Percentiles rank a stretch among this genome's conserved stretches.
phyloP scores from a whole-genome alignment of 2,888 invertebrate species.

The Physocephala rufipes region DNA sequence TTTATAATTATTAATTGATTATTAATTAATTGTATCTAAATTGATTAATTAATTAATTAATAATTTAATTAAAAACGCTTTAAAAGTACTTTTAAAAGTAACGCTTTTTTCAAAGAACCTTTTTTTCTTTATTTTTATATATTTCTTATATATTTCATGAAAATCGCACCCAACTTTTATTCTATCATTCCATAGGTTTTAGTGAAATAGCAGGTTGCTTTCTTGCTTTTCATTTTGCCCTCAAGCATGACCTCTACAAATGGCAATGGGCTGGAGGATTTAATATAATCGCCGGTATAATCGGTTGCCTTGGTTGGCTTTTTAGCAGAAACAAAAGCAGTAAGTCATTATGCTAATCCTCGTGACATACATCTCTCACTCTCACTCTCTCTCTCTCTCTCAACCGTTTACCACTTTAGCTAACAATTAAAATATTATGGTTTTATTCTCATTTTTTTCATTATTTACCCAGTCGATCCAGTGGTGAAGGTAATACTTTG shows the following conservation, averaged over 20 bases:
- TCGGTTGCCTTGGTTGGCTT: conserved; percentile 64
- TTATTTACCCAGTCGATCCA: conserved; percentile 54
- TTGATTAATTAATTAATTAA: too few species aligned
- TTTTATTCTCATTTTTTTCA: not conserved
- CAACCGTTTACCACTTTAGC: not conserved
- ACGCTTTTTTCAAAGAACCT: too few species aligned
- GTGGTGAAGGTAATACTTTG: conserved; percentile 58
- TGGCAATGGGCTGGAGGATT: conserved; percentile 64
- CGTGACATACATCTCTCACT: not conserved
- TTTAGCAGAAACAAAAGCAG: conserved; percentile 56
- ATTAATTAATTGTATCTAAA: too few species aligned
- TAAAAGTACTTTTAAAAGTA: too few species aligned
- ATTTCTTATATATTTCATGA: not conserved
- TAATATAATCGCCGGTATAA: conserved; percentile 62
- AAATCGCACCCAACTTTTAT: conserved; percentile 27
- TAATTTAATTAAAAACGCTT: too few species aligned
- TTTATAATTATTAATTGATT: too few species aligned
- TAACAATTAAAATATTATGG: not conserved
- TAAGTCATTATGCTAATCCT: too few species aligned
- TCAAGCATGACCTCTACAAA: conserved; percentile 62
- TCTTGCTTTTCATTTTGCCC: conserved; percentile 61
- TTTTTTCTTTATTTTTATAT: too few species aligned
- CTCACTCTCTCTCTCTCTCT: not conserved
- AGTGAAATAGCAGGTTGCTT: conserved; percentile 66
- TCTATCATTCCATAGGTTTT: conserved; percentile 53